phyloP scores from a whole-genome alignment of 2,113 vertebrate genomes.

The Calonectris borealis region DNA sequence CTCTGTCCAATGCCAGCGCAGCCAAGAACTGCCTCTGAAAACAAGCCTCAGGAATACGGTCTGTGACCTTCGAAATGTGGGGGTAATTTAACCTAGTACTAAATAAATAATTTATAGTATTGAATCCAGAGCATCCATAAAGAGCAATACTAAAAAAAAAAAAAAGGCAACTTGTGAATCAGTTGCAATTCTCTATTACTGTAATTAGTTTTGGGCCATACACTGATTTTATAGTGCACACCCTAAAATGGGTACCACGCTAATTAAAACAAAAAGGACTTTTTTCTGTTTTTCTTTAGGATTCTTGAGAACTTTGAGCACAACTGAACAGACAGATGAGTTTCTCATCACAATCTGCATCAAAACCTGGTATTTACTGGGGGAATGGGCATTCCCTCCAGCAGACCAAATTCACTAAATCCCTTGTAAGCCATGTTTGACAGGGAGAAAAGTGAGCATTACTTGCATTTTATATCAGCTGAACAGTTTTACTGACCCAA shows the following conservation, averaged over 20 bases:
- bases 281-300: background rate
- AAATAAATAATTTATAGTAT: background rate
- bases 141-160: background rate
- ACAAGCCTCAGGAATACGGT: background rate
- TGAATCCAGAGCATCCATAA: background rate
- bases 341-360: background rate
- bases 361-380: accelerated
- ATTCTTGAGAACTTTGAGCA: background rate
- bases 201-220: background rate
- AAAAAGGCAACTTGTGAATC: background rate
- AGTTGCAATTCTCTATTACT: background rate
- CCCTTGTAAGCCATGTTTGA: background rate
- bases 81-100: background rate
- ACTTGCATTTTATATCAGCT: background rate
- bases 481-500: background rate
- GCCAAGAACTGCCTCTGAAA: background rate
- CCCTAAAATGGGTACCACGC: too few relatives aligned
- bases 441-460: background rate
- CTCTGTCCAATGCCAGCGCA: background rate
- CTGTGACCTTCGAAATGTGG: background rate
- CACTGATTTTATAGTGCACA: accelerated
- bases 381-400: background rate
- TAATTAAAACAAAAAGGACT: background rate
- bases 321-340: background rate
- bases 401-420: background rate